These are phyloP conservation scores for Latrodectus geometricus DNA, from an alignment of 1,140 invertebrate genomes.

Conservation along the genomic window DNA sequence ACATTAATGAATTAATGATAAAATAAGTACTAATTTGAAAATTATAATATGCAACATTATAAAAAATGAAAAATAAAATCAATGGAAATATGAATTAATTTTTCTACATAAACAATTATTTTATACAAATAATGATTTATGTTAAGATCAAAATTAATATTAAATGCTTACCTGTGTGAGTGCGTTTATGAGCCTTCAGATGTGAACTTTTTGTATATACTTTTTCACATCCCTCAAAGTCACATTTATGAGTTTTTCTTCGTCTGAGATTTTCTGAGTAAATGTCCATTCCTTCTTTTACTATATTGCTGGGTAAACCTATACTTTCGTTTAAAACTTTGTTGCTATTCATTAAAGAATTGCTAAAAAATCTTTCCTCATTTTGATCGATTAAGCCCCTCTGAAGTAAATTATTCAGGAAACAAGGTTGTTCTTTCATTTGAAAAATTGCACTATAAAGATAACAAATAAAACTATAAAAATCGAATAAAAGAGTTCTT, in stretches of 20 bases:
- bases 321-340: conserved; percentile 34
- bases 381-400: conserved; percentile 24
- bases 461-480: background rate
- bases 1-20: background rate
- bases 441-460: conserved; percentile 45
- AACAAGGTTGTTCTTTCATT: conserved; percentile 20
- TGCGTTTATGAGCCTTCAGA: conserved; percentile 91
- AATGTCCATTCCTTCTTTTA: conserved; percentile 63
- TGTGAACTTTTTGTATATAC: conserved; percentile 95
- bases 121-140: background rate
- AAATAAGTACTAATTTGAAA: background rate
- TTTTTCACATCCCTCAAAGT: conserved; percentile 89
- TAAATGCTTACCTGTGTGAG: conserved; percentile 82
- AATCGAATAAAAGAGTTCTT: background rate
- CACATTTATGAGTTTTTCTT: conserved; percentile 86
- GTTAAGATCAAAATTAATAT: no score
- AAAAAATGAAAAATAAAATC: background rate
- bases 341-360: background rate
- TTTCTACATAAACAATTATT: no score
- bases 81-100: background rate
- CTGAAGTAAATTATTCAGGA: conserved; percentile 32
- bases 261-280: conserved; percentile 73
- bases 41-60: background rate
- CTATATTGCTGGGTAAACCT: conserved; percentile 44
- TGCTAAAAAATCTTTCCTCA: conserved; percentile 17